Evolutionary conservation across 1,140 invertebrate genomes (phyloP).

Genomic region (Lepidurus apus): DNA sequence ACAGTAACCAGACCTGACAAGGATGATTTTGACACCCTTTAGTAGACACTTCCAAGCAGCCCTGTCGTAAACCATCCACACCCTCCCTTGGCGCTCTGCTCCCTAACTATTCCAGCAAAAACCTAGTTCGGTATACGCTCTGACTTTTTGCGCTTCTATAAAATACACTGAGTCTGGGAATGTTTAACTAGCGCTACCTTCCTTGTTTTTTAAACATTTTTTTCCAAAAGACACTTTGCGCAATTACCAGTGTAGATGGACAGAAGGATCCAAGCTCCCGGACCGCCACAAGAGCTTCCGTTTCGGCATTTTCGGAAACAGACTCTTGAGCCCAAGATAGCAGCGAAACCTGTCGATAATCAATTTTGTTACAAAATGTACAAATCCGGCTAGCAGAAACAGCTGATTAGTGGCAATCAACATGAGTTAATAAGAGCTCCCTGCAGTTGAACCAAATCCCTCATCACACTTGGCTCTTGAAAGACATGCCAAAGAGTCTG

Average conservation of each 20-base stretch:
- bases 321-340: neutral
- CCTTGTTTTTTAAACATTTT: no score
- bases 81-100: neutral
- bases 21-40: constrained; percentile 19
- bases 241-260: constrained; percentile 5
- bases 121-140: no score
- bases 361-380: neutral
- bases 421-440: neutral
- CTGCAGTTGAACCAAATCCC: neutral
- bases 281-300: neutral
- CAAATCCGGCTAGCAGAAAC: neutral
- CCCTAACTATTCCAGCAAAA: neutral
- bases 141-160: no score
- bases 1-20: constrained; percentile 18
- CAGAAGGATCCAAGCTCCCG: neutral
- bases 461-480: neutral
- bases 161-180: no score
- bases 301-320: neutral
- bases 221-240: no score
- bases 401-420: neutral
- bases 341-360: neutral
- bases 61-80: constrained; percentile 13
- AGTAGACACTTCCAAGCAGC: constrained; percentile 9
- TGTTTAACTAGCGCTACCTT: no score
- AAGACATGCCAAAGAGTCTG: neutral